Conservation (phyloP, 2,797 vertebrate genomes). For the Onychomys leucogaster region DNA sequence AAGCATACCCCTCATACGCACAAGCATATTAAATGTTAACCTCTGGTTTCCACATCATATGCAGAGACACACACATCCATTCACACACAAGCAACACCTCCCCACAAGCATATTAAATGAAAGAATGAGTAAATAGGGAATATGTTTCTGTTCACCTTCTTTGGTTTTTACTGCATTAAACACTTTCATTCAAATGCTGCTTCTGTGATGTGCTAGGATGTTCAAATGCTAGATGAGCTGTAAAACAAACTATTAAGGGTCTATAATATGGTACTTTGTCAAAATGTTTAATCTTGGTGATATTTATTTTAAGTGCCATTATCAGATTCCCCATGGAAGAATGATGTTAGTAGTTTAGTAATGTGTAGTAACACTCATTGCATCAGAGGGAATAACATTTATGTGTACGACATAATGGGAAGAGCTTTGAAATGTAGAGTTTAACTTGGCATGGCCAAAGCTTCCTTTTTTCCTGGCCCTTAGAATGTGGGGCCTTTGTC, state of each 20-base stretch:
- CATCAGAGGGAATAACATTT: conserved; percentile 1
- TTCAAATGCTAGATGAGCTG: conserved; percentile 58
- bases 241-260: conserved; percentile 63
- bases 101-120: not conserved
- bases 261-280: conserved; percentile 62
- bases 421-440: conserved; percentile 18
- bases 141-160: not conserved
- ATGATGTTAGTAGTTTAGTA: conserved; percentile 26
- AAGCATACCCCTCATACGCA: not conserved
- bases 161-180: conserved; percentile 35
- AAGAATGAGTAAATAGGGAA: not conserved
- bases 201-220: not conserved
- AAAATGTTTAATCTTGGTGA: conserved; percentile 63
- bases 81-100: not conserved
- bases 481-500: not conserved
- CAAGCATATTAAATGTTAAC: not conserved
- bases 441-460: not conserved
- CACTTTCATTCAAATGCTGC: conserved; percentile 29
- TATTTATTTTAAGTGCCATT: conserved; percentile 54
- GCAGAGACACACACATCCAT: not conserved
- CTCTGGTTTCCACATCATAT: not conserved
- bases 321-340: conserved; percentile 46
- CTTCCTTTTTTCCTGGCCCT: not conserved
- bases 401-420: not conserved
- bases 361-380: not conserved